Percentiles rank a stretch among this genome's conserved stretches.
phyloP scores from a whole-genome alignment of 2,888 invertebrate species.

The Oxyscelio sp. region DNA sequence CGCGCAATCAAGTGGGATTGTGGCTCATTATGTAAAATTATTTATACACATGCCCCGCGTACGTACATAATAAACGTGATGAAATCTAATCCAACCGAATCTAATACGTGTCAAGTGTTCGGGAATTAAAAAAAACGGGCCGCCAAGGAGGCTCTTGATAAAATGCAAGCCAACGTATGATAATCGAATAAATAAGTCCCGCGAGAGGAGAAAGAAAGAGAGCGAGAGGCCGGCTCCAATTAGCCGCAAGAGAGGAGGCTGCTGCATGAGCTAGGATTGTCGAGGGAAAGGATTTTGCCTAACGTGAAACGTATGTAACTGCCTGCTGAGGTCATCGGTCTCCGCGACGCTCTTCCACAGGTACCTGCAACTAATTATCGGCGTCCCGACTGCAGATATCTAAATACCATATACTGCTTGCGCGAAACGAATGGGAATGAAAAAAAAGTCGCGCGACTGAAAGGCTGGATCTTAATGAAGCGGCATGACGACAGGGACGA shows the following conservation, averaged over 20 bases:
- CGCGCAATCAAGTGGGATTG: constrained; percentile 34
- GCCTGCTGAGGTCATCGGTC: constrained; percentile 76
- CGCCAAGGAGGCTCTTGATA: constrained; percentile 6
- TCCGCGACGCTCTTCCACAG: constrained; percentile 75
- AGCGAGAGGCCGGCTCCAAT: constrained; percentile 74
- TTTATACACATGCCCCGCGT: constrained; percentile 52
- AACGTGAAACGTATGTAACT: constrained; percentile 76
- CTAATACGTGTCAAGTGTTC: constrained; percentile 47
- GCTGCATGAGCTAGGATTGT: constrained; percentile 66
- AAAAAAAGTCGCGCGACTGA: constrained; percentile 36
- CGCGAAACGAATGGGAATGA: constrained; percentile 33
- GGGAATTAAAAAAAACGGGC: neutral
- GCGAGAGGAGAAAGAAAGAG: constrained; percentile 52
- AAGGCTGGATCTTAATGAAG: constrained; percentile 65
- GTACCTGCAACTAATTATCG: constrained; percentile 76
- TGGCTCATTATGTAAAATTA: constrained; percentile 63
- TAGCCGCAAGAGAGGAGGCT: constrained; percentile 76
- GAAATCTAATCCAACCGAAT: constrained; percentile 48
- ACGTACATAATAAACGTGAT: constrained; percentile 41
- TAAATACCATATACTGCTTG: constrained; percentile 72
- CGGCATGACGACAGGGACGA: constrained; percentile 53
- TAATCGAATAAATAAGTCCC: constrained; percentile 46
- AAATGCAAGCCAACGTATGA: constrained; percentile 50
- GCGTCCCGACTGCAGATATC: constrained; percentile 72
- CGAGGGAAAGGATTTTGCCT: constrained; percentile 77